These are phyloP conservation scores for Xylota segnis DNA, from an alignment of 2,888 invertebrate species.

Conservation along the genomic window DNA sequence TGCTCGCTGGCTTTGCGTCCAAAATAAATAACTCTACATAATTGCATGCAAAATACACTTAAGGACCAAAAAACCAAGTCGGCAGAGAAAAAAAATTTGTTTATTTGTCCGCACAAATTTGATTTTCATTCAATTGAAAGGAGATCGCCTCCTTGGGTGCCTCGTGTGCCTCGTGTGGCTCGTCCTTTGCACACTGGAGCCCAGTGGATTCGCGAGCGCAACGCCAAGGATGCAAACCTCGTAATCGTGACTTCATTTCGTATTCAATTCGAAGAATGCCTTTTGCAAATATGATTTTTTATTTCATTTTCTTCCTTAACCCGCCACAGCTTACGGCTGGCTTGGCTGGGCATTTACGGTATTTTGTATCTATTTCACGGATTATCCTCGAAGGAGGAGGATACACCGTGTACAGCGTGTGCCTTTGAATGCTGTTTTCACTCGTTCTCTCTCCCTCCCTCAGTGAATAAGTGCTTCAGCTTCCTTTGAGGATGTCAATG, in stretches of 20 bases:
- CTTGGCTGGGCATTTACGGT: conserved; percentile 12
- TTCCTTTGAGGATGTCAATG: no score
- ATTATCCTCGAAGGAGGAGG: not conserved
- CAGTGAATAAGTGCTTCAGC: no score
- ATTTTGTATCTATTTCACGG: conserved; percentile 44
- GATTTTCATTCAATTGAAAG: conserved; percentile 40
- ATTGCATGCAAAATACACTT: conserved; percentile 62
- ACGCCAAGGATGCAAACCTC: conserved; percentile 39
- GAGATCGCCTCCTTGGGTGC: conserved; percentile 33
- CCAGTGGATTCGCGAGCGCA: conserved; percentile 17
- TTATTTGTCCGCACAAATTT: conserved; percentile 40
- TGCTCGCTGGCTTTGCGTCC: conserved; percentile 42
- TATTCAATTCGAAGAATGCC: conserved; percentile 60
- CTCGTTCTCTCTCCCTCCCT: no score
- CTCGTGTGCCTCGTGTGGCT: not conserved
- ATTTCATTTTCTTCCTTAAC: conserved; percentile 27
- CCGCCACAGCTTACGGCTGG: not conserved
- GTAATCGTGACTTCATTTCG: conserved; percentile 67
- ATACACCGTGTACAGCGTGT: not conserved
- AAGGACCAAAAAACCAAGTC: conserved; percentile 3
- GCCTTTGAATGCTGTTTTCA: no score
- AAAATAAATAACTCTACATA: conserved; percentile 61
- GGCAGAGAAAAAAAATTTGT: not conserved
- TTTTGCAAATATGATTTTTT: conserved; percentile 57
- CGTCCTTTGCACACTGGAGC: not conserved